A percentile compares a stretch with the other conserved stretches of the same genome.
These are phyloP conservation scores for Coleophora flavipennella DNA, from an alignment of 2,888 invertebrate species.

Conservation along the genomic window DNA sequence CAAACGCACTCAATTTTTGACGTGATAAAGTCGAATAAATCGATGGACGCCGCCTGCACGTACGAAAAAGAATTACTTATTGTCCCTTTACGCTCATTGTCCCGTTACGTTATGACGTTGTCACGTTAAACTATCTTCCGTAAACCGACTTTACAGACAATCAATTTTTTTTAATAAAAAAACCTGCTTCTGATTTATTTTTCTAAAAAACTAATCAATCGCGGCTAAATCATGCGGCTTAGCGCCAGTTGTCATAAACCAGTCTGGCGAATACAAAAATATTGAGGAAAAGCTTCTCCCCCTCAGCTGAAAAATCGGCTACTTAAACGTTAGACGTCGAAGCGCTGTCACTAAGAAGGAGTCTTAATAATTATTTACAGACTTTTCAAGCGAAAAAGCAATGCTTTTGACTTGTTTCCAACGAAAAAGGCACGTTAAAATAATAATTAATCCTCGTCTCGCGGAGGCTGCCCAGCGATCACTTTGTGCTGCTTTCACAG, in stretches of 20 bases:
- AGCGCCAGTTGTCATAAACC: constrained; percentile 10
- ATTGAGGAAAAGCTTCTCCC: constrained; percentile 24
- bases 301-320: constrained; percentile 35
- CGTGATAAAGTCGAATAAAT: no score
- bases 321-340: constrained; percentile 45
- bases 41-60: no score
- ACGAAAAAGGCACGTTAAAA: constrained; percentile 69
- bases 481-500: constrained; percentile 56
- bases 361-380: constrained; percentile 69
- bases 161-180: no score
- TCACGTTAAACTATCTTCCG: no score
- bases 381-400: constrained; percentile 63
- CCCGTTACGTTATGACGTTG: no score
- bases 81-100: no score
- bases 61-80: no score
- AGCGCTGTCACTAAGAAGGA: constrained; percentile 55
- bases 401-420: constrained; percentile 65
- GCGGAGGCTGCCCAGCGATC: constrained; percentile 21
- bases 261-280: constrained; percentile 18
- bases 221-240: constrained; percentile 11
- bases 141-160: no score
- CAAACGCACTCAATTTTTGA: no score
- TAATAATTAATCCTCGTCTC: constrained; percentile 68
- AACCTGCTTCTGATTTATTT: no score
- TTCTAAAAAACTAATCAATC: constrained; percentile 1